Evolutionary conservation across 1,140 invertebrate species (phyloP).

Genomic region (Hypothenemus hampei): DNA sequence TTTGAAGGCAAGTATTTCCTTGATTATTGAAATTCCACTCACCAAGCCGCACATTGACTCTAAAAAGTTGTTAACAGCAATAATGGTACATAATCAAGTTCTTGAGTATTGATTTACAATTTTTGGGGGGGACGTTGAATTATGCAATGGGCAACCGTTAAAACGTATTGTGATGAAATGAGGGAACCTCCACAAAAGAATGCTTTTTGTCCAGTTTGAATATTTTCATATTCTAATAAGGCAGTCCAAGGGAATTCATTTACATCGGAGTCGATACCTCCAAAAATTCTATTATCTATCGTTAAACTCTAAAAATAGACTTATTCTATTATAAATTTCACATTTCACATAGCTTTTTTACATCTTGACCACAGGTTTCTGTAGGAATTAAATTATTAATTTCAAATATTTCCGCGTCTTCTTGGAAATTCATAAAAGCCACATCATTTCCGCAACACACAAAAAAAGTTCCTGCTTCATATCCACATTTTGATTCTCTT

Average conservation of each 20-base stretch:
- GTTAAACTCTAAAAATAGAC: slow-evolving; percentile 8
- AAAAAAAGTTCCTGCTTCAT: slow-evolving; percentile 8
- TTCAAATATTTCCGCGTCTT: slow-evolving; percentile 1
- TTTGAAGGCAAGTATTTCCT: slow-evolving; percentile 53
- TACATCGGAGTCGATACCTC: slow-evolving; percentile 43
- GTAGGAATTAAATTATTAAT: not conserved
- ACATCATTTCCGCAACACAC: slow-evolving; percentile 27
- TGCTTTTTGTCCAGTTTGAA: slow-evolving; percentile 18
- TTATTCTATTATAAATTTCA: not conserved
- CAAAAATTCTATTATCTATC: slow-evolving; percentile 32
- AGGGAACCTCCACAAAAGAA: slow-evolving; percentile 56
- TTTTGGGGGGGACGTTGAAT: not conserved
- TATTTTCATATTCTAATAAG: slow-evolving; percentile 52
- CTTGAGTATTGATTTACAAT: not conserved
- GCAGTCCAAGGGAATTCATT: slow-evolving; percentile 54
- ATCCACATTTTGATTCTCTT: slow-evolving; percentile 38
- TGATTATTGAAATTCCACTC: slow-evolving; percentile 53
- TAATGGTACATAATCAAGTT: not conserved
- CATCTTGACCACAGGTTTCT: not conserved
- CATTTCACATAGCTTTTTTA: not conserved
- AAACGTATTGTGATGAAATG: slow-evolving; percentile 55
- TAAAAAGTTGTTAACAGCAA: slow-evolving; percentile 36
- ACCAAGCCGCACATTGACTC: slow-evolving; percentile 55
- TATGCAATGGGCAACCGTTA: slow-evolving; percentile 67
- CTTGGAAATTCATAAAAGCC: not conserved